Conservation (phyloP, 2,888 invertebrate genomes). For the Drosophila atroscutellata region DNA sequence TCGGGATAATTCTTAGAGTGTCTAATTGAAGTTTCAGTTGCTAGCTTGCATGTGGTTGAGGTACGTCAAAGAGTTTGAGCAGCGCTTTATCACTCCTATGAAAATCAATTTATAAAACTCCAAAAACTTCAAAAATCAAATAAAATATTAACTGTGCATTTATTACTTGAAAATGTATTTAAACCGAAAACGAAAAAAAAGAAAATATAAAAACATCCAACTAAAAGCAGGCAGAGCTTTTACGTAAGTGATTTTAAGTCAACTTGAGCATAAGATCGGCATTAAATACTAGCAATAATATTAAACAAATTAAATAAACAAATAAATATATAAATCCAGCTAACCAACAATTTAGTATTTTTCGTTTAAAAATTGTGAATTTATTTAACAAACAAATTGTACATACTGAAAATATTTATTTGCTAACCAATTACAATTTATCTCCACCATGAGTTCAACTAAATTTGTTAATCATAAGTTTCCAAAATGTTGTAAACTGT, state of each 20-base stretch:
- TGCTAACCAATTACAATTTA: slow-evolving; percentile 13
- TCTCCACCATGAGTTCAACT: slow-evolving; percentile 38
- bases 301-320: slow-evolving; percentile 2
- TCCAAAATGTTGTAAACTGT: slow-evolving; percentile 45
- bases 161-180: slow-evolving; percentile 51
- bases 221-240: slow-evolving; percentile 58
- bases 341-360: slow-evolving; percentile 5
- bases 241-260: slow-evolving; percentile 61
- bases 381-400: slow-evolving; percentile 25
- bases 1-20: neutral
- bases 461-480: slow-evolving; percentile 24
- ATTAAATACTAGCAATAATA: slow-evolving; percentile 37
- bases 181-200: slow-evolving; percentile 3
- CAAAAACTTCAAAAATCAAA: slow-evolving; percentile 19
- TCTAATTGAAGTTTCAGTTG: slow-evolving; percentile 42
- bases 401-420: slow-evolving; percentile 30
- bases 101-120: slow-evolving; percentile 22
- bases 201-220: slow-evolving; percentile 5
- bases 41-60: slow-evolving; percentile 22
- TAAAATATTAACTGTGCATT: slow-evolving; percentile 53
- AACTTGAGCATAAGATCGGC: slow-evolving; percentile 45
- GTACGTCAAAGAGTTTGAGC: slow-evolving; percentile 16
- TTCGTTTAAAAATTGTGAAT: neutral
- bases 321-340: slow-evolving; percentile 8
- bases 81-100: slow-evolving; percentile 29